Percentiles rank a stretch among this genome's conserved stretches.
These are phyloP conservation scores for Ctenochaetus hawaiiensis DNA, from an alignment of 2,797 vertebrate species.

Conservation along the genomic window DNA sequence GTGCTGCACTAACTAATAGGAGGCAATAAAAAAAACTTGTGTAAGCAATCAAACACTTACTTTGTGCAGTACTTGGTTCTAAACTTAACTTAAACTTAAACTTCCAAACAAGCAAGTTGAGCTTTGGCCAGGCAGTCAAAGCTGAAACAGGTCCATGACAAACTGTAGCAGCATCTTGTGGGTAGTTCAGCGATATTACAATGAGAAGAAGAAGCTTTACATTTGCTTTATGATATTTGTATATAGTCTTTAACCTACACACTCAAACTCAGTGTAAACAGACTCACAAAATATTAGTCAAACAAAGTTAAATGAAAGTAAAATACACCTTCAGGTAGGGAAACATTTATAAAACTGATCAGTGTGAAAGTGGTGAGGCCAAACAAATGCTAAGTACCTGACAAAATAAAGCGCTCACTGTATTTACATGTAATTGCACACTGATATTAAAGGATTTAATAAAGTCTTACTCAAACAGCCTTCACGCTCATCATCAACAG, in stretches of 20 bases:
- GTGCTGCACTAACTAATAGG: background rate
- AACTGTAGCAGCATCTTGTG: too few species aligned
- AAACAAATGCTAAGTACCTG: background rate
- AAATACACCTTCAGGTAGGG: background rate
- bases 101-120: too few species aligned
- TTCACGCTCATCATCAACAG: conserved; percentile 56
- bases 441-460: background rate
- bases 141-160: background rate
- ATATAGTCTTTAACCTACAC: background rate
- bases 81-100: too few species aligned
- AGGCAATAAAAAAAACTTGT: background rate
- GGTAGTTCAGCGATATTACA: too few species aligned
- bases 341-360: background rate
- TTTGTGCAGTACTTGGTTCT: too few species aligned
- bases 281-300: background rate
- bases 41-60: background rate
- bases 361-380: background rate
- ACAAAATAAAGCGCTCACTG: background rate
- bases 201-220: background rate
- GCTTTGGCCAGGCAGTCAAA: background rate
- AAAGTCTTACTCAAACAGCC: background rate
- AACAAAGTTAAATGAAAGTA: background rate
- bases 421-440: background rate
- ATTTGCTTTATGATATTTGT: background rate
- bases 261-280: background rate